Percentiles rank a stretch among this genome's conserved stretches.
Conservation (phyloP, 2,888 invertebrate species). For the Omphaloscelis lunosa region DNA sequence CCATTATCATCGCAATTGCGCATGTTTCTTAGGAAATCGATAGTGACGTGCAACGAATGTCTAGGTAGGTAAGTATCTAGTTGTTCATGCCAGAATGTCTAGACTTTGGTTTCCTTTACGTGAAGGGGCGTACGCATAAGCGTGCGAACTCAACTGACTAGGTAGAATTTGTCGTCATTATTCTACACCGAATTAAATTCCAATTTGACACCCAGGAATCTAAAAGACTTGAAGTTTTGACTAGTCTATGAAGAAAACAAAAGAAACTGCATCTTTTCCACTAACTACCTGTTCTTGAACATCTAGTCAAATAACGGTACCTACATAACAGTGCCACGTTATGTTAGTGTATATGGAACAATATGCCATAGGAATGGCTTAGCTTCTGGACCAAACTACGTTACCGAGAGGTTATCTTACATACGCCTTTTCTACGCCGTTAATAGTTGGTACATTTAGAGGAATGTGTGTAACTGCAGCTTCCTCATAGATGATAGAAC, state of each 20-base stretch:
- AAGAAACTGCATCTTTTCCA: background rate
- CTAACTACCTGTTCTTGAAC: background rate
- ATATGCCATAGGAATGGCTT: background rate
- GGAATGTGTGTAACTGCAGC: too few species aligned
- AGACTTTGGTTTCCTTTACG: background rate
- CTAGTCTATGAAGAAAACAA: background rate
- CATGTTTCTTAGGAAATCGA: slow-evolving; percentile 10
- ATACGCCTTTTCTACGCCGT: too few species aligned
- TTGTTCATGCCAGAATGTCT: background rate
- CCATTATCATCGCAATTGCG: slow-evolving; percentile 7
- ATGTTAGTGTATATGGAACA: background rate
- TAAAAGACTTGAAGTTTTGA: background rate
- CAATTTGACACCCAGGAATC: background rate
- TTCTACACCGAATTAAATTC: background rate
- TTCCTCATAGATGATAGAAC: too few species aligned
- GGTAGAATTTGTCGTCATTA: background rate
- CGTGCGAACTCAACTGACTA: background rate
- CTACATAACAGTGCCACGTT: background rate
- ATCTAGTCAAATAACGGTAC: background rate
- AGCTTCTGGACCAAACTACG: background rate
- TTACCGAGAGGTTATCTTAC: background rate
- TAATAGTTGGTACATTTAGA: too few species aligned
- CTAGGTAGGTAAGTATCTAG: background rate
- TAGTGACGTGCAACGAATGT: background rate
- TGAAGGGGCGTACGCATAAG: background rate